These are phyloP conservation scores for Agonopterix subpropinquella DNA, from an alignment of 2,888 invertebrate genomes.

Conservation along the genomic window DNA sequence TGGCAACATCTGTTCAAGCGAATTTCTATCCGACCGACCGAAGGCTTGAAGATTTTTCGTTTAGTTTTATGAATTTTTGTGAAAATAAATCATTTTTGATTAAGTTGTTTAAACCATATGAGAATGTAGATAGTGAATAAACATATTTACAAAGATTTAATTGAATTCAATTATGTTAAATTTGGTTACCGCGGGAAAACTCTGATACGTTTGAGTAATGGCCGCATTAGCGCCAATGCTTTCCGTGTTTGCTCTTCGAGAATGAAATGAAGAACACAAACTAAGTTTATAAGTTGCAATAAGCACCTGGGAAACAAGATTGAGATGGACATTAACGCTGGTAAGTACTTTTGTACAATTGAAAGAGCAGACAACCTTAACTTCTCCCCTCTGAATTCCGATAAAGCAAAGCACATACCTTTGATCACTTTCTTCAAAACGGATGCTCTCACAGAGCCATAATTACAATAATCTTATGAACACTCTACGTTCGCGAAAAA, in stretches of 20 bases:
- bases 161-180: slow-evolving; percentile 13
- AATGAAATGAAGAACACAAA: slow-evolving; percentile 36
- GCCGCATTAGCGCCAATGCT: slow-evolving; percentile 74
- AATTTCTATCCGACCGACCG: no score
- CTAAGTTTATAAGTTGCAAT: slow-evolving; percentile 19
- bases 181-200: slow-evolving; percentile 63
- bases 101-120: background rate
- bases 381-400: background rate
- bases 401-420: no score
- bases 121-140: background rate
- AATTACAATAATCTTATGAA: no score
- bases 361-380: background rate
- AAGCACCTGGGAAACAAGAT: slow-evolving; percentile 34
- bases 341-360: slow-evolving; percentile 36
- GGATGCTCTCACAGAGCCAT: no score
- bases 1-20: no score
- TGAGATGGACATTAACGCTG: slow-evolving; percentile 71
- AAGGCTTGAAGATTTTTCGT: no score
- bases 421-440: no score
- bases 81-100: background rate
- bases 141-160: background rate
- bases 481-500: no score
- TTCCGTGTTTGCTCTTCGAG: slow-evolving; percentile 56
- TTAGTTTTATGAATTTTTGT: no score
- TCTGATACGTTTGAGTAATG: slow-evolving; percentile 69